Evolutionary conservation across 2,113 vertebrate species (phyloP).

Genomic region (Gambusia affinis): DNA sequence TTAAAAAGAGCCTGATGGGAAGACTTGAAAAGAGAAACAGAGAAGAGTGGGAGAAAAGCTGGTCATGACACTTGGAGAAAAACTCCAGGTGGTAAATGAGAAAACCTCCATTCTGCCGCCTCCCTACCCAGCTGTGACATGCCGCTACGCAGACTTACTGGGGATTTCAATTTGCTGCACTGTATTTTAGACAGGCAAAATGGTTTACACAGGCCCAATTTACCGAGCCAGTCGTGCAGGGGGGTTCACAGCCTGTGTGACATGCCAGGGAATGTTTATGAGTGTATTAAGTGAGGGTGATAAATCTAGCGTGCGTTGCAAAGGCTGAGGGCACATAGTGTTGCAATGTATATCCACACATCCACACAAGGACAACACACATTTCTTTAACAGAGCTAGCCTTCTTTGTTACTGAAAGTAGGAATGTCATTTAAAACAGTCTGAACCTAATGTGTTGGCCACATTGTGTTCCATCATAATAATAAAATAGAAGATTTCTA

Average conservation of each 20-base stretch:
- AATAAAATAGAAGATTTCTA: neutral
- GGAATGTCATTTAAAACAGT: slow-evolving; percentile 6
- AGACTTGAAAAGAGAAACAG: slow-evolving; percentile 39
- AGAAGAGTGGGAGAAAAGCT: slow-evolving; percentile 42
- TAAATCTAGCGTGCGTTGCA: slow-evolving; percentile 62
- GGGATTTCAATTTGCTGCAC: slow-evolving; percentile 76
- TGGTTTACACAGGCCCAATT: slow-evolving; percentile 76
- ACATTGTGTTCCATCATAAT: neutral
- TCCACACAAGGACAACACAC: slow-evolving; percentile 33
- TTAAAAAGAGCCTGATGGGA: slow-evolving; percentile 8
- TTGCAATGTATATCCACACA: slow-evolving; percentile 47
- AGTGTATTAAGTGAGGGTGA: slow-evolving; percentile 73
- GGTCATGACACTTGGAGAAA: slow-evolving; percentile 67
- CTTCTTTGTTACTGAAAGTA: slow-evolving; percentile 12
- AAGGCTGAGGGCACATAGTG: slow-evolving; percentile 35
- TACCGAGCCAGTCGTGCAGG: slow-evolving; percentile 53
- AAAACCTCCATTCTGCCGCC: slow-evolving; percentile 57
- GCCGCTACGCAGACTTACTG: slow-evolving; percentile 63
- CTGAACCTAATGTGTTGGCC: neutral
- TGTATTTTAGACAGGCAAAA: slow-evolving; percentile 68
- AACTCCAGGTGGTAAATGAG: slow-evolving; percentile 77
- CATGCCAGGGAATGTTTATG: slow-evolving; percentile 70
- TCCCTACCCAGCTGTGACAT: slow-evolving; percentile 68
- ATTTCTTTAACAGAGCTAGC: neutral
- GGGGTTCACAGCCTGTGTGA: slow-evolving; percentile 57